Conservation (phyloP, 2,888 invertebrate species). For the Tryphoninae sp. region DNA sequence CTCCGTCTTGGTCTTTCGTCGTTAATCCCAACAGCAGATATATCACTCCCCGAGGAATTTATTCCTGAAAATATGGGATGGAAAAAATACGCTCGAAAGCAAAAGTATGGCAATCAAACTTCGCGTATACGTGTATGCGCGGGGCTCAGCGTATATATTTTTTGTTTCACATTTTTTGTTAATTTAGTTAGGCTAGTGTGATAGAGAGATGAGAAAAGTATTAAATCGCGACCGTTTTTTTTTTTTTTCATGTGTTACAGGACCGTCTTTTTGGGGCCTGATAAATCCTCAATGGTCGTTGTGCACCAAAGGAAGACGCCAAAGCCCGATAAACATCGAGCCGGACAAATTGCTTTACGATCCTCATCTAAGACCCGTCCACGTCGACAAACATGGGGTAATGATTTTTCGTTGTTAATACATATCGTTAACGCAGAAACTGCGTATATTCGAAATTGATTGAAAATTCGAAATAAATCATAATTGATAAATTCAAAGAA, state of each 20-base stretch:
- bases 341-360: slow-evolving; percentile 97
- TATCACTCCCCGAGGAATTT: slow-evolving; percentile 33
- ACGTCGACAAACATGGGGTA: slow-evolving; percentile 97
- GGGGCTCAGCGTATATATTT: too few relatives aligned
- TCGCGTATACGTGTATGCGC: background rate
- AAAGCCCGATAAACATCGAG: slow-evolving; percentile 98
- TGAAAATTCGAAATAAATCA: background rate
- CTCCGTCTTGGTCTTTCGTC: slow-evolving; percentile 21
- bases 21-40: slow-evolving; percentile 40
- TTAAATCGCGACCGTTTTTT: too few relatives aligned
- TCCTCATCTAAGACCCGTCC: slow-evolving; percentile 94
- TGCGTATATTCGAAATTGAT: background rate
- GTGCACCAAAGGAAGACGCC: slow-evolving; percentile 97
- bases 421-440: slow-evolving; percentile 13
- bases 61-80: slow-evolving; percentile 16
- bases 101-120: slow-evolving; percentile 29
- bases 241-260: slow-evolving; percentile 82
- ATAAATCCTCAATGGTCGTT: slow-evolving; percentile 99
- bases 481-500: background rate
- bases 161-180: too few relatives aligned
- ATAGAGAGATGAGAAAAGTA: too few relatives aligned
- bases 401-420: slow-evolving; percentile 71
- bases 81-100: slow-evolving; percentile 40
- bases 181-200: too few relatives aligned
- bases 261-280: slow-evolving; percentile 98